These are phyloP conservation scores for Ophiodon elongatus DNA, from an alignment of 2,113 vertebrate species.

Conservation along the genomic window DNA sequence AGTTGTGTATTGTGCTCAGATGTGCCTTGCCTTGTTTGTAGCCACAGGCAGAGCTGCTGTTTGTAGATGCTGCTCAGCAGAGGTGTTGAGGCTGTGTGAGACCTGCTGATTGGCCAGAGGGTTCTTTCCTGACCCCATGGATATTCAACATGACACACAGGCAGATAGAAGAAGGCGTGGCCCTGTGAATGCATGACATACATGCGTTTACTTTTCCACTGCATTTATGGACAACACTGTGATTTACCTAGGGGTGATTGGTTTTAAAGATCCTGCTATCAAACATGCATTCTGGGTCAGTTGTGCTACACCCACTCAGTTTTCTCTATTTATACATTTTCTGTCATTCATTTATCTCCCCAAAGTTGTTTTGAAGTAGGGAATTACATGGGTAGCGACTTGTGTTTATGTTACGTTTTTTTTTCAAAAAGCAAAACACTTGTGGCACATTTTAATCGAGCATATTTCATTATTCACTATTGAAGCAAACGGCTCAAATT, in stretches of 20 bases:
- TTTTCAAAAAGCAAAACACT: not conserved
- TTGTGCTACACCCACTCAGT: not conserved
- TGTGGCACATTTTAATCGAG: not conserved
- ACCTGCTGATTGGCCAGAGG: conserved; percentile 52
- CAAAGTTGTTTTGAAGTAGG: not conserved
- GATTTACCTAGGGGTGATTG: not conserved
- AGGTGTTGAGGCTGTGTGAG: conserved; percentile 58
- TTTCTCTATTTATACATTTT: not conserved
- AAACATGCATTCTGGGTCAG: not conserved
- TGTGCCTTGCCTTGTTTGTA: conserved; percentile 57
- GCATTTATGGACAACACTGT: not conserved
- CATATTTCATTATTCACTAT: not conserved
- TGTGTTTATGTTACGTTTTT: not conserved
- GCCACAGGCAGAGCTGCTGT: conserved; percentile 65
- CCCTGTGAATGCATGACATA: not conserved
- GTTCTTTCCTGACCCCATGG: conserved; percentile 26
- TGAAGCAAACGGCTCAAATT: conserved; percentile 2
- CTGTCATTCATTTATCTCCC: not conserved
- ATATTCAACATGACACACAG: conserved; percentile 38
- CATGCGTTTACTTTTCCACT: not conserved
- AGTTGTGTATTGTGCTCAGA: conserved; percentile 41
- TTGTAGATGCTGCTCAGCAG: conserved; percentile 40
- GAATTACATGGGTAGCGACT: not conserved
- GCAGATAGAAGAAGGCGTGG: not conserved
- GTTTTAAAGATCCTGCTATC: not conserved